These are phyloP conservation scores for Carapus acus DNA, from an alignment of 2,797 vertebrate genomes.

Conservation along the genomic window DNA sequence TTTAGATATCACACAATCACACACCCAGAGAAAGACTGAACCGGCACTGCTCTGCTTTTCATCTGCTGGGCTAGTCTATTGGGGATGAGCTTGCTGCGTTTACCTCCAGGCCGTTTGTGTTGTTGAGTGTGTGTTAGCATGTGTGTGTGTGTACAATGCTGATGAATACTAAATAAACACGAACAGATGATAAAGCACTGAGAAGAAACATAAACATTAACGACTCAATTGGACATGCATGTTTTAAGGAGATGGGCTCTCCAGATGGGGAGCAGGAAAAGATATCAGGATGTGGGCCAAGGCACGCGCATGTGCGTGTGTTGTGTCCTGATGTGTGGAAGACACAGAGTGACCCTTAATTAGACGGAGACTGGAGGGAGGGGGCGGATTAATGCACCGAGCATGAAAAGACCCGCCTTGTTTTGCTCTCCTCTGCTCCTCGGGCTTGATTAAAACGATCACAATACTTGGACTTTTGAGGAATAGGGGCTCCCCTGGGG, in stretches of 20 bases:
- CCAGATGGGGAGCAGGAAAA: slow-evolving; percentile 61
- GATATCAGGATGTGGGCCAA: slow-evolving; percentile 69
- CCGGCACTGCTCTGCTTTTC: slow-evolving; percentile 52
- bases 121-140: neutral
- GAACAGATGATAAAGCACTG: slow-evolving; percentile 64
- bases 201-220: slow-evolving; percentile 65
- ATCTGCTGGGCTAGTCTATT: slow-evolving; percentile 14
- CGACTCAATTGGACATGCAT: slow-evolving; percentile 69
- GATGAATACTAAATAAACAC: slow-evolving; percentile 50
- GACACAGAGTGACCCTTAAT: slow-evolving; percentile 75
- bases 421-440: slow-evolving; percentile 14
- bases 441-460: slow-evolving; percentile 67
- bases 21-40: slow-evolving; percentile 33
- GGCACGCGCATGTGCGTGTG: slow-evolving; percentile 56
- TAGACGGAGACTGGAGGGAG: slow-evolving; percentile 54
- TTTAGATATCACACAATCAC: slow-evolving; percentile 33
- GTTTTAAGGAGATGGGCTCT: slow-evolving; percentile 65
- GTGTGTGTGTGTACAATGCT: slow-evolving; percentile 1
- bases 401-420: slow-evolving; percentile 26
- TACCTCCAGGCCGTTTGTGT: slow-evolving; percentile 41
- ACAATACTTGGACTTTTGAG: too few species aligned
- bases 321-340: slow-evolving; percentile 59
- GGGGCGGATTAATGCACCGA: slow-evolving; percentile 58
- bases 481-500: too few species aligned
- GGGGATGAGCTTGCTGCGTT: slow-evolving; percentile 15